Conservation (phyloP, 2,888 invertebrate genomes). For the Cantharis rufa region DNA sequence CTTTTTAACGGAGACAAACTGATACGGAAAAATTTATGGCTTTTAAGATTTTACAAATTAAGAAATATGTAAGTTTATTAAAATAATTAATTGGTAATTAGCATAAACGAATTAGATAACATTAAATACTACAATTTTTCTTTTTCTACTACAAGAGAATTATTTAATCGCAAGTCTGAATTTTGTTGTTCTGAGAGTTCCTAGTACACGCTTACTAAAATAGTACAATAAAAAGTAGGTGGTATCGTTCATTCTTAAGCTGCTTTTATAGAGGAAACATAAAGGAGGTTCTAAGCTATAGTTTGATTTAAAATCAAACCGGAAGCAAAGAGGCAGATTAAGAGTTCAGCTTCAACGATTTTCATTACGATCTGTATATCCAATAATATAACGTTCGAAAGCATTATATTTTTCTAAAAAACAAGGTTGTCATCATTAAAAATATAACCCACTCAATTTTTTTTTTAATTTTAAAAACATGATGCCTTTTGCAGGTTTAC, state of each 20-base stretch:
- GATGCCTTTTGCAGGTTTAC: too few relatives aligned
- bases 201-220: not conserved
- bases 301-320: not conserved
- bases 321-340: not conserved
- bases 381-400: not conserved
- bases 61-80: too few relatives aligned
- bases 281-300: not conserved
- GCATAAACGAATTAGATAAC: not conserved
- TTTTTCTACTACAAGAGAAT: not conserved
- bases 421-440: not conserved
- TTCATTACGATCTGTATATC: not conserved
- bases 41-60: not conserved
- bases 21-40: not conserved
- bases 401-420: not conserved
- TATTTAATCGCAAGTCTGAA: not conserved
- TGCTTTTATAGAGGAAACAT: not conserved
- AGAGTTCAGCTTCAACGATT: not conserved
- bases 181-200: too few relatives aligned
- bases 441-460: too few relatives aligned
- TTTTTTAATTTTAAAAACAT: too few relatives aligned
- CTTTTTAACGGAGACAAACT: conserved; percentile 4
- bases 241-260: not conserved
- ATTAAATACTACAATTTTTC: not conserved
- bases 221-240: not conserved
- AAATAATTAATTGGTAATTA: too few relatives aligned